Evolutionary conservation across 2,797 vertebrate genomes (phyloP), one percentile per base, ranked within the genome.

Genomic region (Triplophysa yarkandensis): DNA sequence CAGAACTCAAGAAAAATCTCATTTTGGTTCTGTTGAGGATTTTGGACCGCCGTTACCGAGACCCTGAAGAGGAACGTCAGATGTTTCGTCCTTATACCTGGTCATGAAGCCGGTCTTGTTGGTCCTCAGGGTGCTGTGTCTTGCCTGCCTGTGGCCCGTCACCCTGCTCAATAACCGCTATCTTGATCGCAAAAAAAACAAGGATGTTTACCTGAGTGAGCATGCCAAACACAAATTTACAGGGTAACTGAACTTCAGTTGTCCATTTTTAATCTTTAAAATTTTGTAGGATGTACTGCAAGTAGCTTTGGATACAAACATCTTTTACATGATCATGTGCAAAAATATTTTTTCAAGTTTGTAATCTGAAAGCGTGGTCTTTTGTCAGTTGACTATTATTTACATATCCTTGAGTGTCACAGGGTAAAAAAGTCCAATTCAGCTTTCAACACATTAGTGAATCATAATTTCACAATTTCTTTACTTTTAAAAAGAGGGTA

Each of bases 191-290:
- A 88, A 87, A 83, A 88, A 86, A 62, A 84, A 92, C 84, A 92
- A 92, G 79, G 91, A 92, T 60, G 83, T 92, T 7, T 89, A 90
- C 44, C 82, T 91, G 11, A 86, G 87, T 9, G 91, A 92, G 36
- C 90, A 90, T 67, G 86, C 85, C 87, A 92, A 90, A 83, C 89
- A 91, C 85, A 89, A 86, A 81, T 91, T 91, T 5, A 85, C 86
- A 85, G 87, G 92, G 92, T 92, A 82, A 91, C n/a, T n/a, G n/a
- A n/a, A n/a, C n/a, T n/a, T n/a, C 34, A 36, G 34, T 36, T 36
- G 11, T 36, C 34, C 8, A 2, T 9, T 11, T 4, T 9, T 10
- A 36, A 9, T 36, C 2, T 36, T 36, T 36, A 36, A 36, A 36
- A 36, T 10, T 9, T 36, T 2, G 34, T 9, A 36, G 34, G 34